phyloP scores from a whole-genome alignment of 2,797 vertebrate genomes.

The Trichosurus vulpecula region DNA sequence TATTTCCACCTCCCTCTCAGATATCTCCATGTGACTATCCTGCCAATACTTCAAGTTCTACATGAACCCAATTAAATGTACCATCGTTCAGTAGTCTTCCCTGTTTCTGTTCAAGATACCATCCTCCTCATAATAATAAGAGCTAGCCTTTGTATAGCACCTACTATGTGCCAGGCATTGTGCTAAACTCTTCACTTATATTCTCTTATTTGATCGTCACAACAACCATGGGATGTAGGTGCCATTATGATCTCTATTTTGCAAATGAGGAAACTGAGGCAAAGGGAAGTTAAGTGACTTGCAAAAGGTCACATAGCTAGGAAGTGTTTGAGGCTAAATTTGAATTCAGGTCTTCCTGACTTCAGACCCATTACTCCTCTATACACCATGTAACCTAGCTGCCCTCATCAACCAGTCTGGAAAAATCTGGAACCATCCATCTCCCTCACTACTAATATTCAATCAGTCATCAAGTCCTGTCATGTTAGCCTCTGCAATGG shows the following conservation, averaged over 20 bases:
- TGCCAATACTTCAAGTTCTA: not conserved
- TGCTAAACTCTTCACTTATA: not conserved
- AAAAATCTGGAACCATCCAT: too few species aligned
- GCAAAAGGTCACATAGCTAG: too few species aligned
- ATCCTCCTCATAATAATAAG: not conserved
- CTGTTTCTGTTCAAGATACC: not conserved
- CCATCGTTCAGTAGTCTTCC: not conserved
- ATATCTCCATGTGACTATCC: not conserved
- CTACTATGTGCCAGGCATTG: not conserved
- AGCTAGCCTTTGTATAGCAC: not conserved
- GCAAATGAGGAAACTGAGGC: not conserved
- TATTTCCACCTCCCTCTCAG: not conserved
- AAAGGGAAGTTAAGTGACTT: too few species aligned
- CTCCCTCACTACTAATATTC: too few species aligned
- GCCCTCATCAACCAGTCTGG: too few species aligned
- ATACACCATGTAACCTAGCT: too few species aligned
- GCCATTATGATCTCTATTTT: not conserved
- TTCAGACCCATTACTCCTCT: too few species aligned
- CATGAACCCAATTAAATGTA: not conserved
- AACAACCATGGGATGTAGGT: not conserved
- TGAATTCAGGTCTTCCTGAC: too few species aligned
- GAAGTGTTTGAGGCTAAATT: too few species aligned
- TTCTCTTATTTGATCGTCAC: not conserved
- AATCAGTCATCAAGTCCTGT: too few species aligned
- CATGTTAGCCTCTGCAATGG: too few species aligned